Base-by-base conservation (phyloP, 2,797 vertebrate species). In the Poecilia velifera region DNA sequence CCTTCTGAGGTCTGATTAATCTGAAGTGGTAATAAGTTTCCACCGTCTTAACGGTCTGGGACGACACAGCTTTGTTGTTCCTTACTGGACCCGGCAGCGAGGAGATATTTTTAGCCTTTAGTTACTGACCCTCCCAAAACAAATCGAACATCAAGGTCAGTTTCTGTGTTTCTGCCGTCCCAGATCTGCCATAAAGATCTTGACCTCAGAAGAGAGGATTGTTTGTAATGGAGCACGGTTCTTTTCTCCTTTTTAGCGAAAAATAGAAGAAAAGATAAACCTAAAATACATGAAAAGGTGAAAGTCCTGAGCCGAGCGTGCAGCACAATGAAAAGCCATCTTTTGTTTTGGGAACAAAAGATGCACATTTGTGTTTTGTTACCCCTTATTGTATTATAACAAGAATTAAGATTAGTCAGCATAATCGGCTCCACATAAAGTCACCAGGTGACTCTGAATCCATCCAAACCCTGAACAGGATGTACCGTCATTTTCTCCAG, bases 101-200 rank as follows among this genome's bases (percentile, higher is more conserved):
- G 39, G 22, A 70, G 66, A 70, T 70, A 70, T 70, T 70, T 70
- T 45, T 70, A 70, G 66, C 39, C 66, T 72, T 73, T 62, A 79
- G 57, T 43, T 55, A 49, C 80, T 73, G 66, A 70, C 39, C 39
- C 66, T 13, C 39, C 22, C 39, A 14, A 70, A 70, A 70, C 66
- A 43, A 70, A 70, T n/a, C 43, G 39, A 70, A 70, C 22, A 43
- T 22, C 22, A 70, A 70, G 39, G 66, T 70, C 22, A 70, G 39
- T 70, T 43, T n/a, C 66, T 45, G 22, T 70, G 66, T 43, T 70
- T 43, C 14, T 43, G 20, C 22, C 10, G 39, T 43, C 39, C 39
- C 66, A 70, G 66, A 70, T 70, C 39, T 70, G 66, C 66, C 39
- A 70, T 43, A 13, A 45, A 70, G 39, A 43, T 70, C 39, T 41